Conservation (phyloP, 1,140 invertebrate species). For the Drosophila azteca region DNA sequence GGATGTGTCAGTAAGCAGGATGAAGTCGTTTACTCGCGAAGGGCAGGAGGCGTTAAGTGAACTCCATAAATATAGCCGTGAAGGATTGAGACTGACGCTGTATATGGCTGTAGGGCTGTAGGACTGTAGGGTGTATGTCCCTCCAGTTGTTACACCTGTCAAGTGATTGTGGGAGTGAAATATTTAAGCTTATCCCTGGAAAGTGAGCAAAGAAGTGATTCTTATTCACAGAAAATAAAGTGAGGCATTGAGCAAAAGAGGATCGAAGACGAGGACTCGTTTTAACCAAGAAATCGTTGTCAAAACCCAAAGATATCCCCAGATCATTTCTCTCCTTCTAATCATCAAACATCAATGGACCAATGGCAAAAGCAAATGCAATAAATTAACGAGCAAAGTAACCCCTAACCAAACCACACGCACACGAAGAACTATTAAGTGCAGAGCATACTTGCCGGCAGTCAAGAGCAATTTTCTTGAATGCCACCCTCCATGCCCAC, state of each 20-base stretch:
- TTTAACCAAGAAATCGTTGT: too few relatives aligned
- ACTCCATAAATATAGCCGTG: slow-evolving; percentile 30
- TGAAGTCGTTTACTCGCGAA: slow-evolving; percentile 8
- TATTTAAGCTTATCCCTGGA: too few relatives aligned
- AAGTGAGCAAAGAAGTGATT: too few relatives aligned
- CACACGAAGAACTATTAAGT: slow-evolving; percentile 57
- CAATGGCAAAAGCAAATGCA: slow-evolving; percentile 43
- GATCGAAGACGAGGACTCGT: too few relatives aligned
- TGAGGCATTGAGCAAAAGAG: too few relatives aligned
- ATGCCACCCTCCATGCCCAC: slow-evolving; percentile 11
- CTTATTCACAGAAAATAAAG: too few relatives aligned
- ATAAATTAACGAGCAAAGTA: slow-evolving; percentile 40
- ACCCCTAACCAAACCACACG: not conserved
- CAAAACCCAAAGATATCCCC: too few relatives aligned
- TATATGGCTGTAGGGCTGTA: too few relatives aligned
- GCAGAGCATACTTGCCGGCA: slow-evolving; percentile 50
- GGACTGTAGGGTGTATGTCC: not conserved
- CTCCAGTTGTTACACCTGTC: slow-evolving; percentile 1
- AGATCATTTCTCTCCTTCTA: not conserved
- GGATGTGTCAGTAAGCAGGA: slow-evolving; percentile 39
- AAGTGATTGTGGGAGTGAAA: too few relatives aligned
- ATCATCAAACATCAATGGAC: slow-evolving; percentile 22
- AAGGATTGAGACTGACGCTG: not conserved
- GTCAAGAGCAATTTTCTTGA: slow-evolving; percentile 58
- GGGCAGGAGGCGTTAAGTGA: slow-evolving; percentile 22